Evolutionary conservation across 2,113 vertebrate genomes (phyloP), one percentile per base, ranked within the genome.

Genomic region (Motacilla tschutschensis): DNA sequence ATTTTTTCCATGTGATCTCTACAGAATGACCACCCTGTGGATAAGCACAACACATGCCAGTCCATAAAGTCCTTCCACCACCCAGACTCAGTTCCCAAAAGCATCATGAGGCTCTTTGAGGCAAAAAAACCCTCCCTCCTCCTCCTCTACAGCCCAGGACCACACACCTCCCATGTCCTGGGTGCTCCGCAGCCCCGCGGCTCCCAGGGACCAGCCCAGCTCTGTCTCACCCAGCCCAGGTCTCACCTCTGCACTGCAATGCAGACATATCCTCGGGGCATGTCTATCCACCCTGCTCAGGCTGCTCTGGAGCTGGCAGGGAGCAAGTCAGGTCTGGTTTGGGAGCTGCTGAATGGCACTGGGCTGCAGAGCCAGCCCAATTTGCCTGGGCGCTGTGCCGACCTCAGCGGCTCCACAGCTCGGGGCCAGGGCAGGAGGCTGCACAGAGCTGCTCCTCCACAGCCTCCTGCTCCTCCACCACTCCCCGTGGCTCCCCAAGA

Each of bases 251-350:
- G 51, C 54, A 8, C 84, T 81, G 67, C 67, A 79, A 35, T 18
- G 72, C 57, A 94, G 92, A 95, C 91, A 11, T 79, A 66, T 31
- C 92, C 87, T 51, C 55, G 18, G 89, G 94, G 59, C 59, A 90
- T 0, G 75, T 93, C 94, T 93, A 31, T 40, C 85, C 51, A 60
- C 55, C 8, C 28, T 1, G 38, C 59, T 83, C n/a, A 14, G 81
- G 64, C 88, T 92, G 82, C 67, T 89, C 72, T 0, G 2, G 64
- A 92, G 77, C 62, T 59, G 88, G 72, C 84, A 82, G 67, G 79
- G 64, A 90, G 60, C 92, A 91, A 93, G 92, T 88, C 84, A 73
- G 84, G 92, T 95, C 91, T 90, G 91, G 94, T 88, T 79, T 69
- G 63, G 67, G 53, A 93, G 89, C 71, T 82, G 79, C 66, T 50